These are phyloP conservation scores for Lithosia quadra DNA, from an alignment of 2,888 invertebrate species.

Conservation along the genomic window DNA sequence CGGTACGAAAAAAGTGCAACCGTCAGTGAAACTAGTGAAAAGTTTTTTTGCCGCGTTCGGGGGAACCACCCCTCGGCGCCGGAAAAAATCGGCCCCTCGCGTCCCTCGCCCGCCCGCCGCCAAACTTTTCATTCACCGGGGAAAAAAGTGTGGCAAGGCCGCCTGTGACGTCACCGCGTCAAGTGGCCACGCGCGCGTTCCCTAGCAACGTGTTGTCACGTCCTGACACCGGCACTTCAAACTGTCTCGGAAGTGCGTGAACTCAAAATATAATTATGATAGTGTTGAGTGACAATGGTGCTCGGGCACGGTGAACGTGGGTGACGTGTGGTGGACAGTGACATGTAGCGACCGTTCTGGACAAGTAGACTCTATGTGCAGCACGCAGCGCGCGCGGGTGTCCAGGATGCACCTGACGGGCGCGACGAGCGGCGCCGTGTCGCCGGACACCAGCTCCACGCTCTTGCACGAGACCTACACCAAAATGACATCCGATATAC, in stretches of 20 bases:
- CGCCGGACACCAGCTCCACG: conserved; percentile 90
- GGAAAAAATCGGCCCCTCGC: conserved; percentile 84
- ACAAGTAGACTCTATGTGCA: conserved; percentile 79
- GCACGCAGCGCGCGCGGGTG: conserved; percentile 83
- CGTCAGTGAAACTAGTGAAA: conserved; percentile 86
- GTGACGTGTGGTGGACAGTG: conserved; percentile 67
- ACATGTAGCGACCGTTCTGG: conserved; percentile 69
- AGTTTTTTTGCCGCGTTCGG: conserved; percentile 83
- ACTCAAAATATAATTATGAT: conserved; percentile 57
- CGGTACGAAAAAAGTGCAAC: conserved; percentile 83
- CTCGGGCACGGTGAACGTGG: conserved; percentile 62
- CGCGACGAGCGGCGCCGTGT: conserved; percentile 86
- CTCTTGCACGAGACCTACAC: conserved; percentile 94
- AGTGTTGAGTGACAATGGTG: conserved; percentile 60
- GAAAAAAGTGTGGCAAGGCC: conserved; percentile 88
- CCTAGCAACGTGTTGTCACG: conserved; percentile 81
- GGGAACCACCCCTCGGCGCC: conserved; percentile 80
- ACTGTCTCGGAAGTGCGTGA: conserved; percentile 41
- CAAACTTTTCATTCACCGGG: conserved; percentile 89
- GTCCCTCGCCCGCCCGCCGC: conserved; percentile 84
- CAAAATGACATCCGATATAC: conserved; percentile 96
- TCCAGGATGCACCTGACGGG: conserved; percentile 86
- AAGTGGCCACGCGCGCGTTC: conserved; percentile 83
- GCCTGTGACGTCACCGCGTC: conserved; percentile 85
- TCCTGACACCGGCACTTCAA: conserved; percentile 54